phyloP scores from a whole-genome alignment of 2,113 vertebrate species.

The Podarcis muralis region DNA sequence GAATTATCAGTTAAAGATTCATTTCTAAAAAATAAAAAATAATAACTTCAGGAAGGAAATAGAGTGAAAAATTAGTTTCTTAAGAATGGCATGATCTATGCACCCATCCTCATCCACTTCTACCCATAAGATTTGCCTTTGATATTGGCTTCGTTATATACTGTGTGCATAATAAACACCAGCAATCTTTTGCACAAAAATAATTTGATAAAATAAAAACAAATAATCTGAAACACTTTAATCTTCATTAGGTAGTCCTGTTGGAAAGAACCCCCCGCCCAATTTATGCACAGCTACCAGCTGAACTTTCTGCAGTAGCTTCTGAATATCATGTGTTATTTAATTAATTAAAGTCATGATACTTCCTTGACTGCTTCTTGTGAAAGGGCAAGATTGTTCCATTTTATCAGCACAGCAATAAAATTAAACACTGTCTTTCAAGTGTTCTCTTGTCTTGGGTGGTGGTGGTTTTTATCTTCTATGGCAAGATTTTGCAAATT shows the following conservation, averaged over 20 bases:
- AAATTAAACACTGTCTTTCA: neutral
- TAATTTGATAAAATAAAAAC: neutral
- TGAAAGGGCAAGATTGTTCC: neutral
- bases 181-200: neutral
- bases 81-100: slow-evolving; percentile 57
- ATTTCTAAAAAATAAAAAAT: slow-evolving; percentile 33
- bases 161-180: neutral
- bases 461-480: neutral
- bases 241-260: neutral
- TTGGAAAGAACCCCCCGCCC: neutral
- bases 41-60: slow-evolving; percentile 62
- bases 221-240: neutral
- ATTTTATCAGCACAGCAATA: neutral
- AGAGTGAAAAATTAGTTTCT: slow-evolving; percentile 77
- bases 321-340: neutral
- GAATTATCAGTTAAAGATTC: slow-evolving; percentile 62
- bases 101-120: slow-evolving; percentile 18
- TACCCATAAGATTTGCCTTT: slow-evolving; percentile 42
- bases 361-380: neutral
- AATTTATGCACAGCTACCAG: neutral
- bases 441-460: neutral
- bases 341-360: neutral
- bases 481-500: neutral
- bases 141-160: slow-evolving; percentile 28
- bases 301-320: accelerated